These are phyloP conservation scores for Alces alces DNA, from an alignment of 2,113 vertebrate species.

Conservation along the genomic window DNA sequence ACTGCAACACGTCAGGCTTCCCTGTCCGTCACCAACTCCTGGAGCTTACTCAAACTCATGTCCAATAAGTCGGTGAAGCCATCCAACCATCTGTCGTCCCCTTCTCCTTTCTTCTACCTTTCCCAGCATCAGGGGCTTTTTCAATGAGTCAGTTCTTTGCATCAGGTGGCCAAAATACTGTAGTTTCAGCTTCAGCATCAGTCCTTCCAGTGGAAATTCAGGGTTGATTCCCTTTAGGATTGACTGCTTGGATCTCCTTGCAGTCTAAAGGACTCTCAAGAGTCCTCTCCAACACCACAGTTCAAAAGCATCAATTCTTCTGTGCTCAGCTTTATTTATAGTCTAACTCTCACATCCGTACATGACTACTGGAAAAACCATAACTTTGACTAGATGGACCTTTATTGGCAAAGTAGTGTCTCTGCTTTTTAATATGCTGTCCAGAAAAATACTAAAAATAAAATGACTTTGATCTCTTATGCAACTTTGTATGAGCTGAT, in stretches of 20 bases:
- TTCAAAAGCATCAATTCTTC: background rate
- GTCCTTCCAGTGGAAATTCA: background rate
- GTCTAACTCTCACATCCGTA: background rate
- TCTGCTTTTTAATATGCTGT: background rate
- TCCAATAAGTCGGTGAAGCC: accelerated
- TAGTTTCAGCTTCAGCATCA: background rate
- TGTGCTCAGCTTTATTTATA: background rate
- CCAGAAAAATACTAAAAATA: background rate
- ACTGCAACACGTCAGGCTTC: background rate
- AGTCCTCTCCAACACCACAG: background rate
- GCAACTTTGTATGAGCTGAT: background rate
- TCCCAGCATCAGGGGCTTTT: background rate
- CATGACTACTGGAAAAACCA: background rate
- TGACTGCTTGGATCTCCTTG: background rate
- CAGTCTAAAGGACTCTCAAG: background rate
- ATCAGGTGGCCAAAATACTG: background rate
- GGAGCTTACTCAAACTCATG: background rate
- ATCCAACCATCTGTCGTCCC: background rate
- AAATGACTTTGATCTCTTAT: background rate
- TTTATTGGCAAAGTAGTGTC: background rate
- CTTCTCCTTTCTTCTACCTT: background rate
- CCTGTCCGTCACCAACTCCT: background rate
- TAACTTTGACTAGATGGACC: background rate
- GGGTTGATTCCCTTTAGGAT: background rate
- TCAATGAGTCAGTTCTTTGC: background rate